phyloP scores from a whole-genome alignment of 2,888 invertebrate species.

The Frankliniella fusca region DNA sequence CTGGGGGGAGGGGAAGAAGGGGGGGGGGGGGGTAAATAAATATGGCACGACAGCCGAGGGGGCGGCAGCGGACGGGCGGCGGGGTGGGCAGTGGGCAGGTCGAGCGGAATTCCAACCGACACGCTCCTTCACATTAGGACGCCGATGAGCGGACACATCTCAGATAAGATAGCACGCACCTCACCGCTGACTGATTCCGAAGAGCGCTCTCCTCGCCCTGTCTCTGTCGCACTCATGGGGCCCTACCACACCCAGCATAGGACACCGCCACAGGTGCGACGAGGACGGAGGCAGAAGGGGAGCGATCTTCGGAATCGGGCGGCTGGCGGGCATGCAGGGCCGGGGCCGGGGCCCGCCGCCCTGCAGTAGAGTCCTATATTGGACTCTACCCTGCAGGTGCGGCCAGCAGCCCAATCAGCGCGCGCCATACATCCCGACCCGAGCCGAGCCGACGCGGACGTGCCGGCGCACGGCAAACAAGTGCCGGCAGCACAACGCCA shows the following conservation, averaged over 20 bases:
- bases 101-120: neutral
- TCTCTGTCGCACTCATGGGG: too few relatives aligned
- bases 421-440: too few relatives aligned
- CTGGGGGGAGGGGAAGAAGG: neutral
- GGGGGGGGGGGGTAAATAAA: neutral
- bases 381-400: neutral
- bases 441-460: too few relatives aligned
- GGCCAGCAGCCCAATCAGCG: too few relatives aligned
- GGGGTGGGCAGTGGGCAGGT: neutral
- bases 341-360: neutral
- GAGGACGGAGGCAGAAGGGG: too few relatives aligned
- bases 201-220: too few relatives aligned
- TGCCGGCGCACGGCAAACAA: too few relatives aligned
- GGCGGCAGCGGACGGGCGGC: neutral
- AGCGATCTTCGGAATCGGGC: too few relatives aligned
- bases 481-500: too few relatives aligned
- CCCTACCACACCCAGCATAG: too few relatives aligned
- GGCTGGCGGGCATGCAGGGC: neutral
- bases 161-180: neutral
- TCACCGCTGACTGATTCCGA: too few relatives aligned
- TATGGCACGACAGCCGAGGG: neutral
- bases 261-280: too few relatives aligned
- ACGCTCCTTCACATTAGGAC: neutral
- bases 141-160: neutral
- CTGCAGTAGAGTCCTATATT: neutral